These are phyloP conservation scores for Idaea biselata DNA, from an alignment of 2,888 invertebrate genomes.

Conservation along the genomic window DNA sequence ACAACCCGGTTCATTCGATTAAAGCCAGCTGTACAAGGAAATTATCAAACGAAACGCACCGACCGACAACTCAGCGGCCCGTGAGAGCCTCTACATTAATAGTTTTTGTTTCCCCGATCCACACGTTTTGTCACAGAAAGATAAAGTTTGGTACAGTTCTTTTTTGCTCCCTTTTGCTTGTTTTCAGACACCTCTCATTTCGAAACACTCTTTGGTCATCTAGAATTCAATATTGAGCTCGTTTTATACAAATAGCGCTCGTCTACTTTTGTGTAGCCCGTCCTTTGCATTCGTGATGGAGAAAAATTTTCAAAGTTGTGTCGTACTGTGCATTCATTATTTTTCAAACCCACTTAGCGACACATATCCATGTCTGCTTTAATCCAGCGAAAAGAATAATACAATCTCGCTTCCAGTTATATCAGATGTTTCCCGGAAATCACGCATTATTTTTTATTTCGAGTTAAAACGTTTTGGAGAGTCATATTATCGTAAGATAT, in stretches of 20 bases:
- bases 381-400: constrained; percentile 1
- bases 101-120: constrained; percentile 72
- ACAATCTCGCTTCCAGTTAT: not conserved
- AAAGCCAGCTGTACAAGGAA: constrained; percentile 74
- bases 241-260: constrained; percentile 40
- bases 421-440: not conserved
- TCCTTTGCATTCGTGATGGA: constrained; percentile 35
- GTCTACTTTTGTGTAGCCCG: constrained; percentile 28
- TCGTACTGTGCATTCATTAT: constrained; percentile 19
- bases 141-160: constrained; percentile 44
- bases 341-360: constrained; percentile 13
- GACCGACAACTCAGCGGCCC: constrained; percentile 72
- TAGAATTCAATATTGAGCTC: constrained; percentile 40
- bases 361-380: constrained; percentile 10
- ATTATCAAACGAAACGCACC: constrained; percentile 78
- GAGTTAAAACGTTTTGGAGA: not conserved
- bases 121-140: constrained; percentile 59
- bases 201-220: constrained; percentile 38
- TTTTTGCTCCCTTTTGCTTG: constrained; percentile 47
- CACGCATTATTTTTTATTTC: not conserved
- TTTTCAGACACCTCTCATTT: constrained; percentile 56
- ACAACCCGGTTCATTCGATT: constrained; percentile 67
- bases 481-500: not conserved
- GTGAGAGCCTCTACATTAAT: constrained; percentile 72
- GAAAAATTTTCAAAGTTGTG: constrained; percentile 25